Evolutionary conservation across 1,140 invertebrate species (phyloP), one percentile per base, ranked within the genome.

Genomic region (Saccostrea echinata): DNA sequence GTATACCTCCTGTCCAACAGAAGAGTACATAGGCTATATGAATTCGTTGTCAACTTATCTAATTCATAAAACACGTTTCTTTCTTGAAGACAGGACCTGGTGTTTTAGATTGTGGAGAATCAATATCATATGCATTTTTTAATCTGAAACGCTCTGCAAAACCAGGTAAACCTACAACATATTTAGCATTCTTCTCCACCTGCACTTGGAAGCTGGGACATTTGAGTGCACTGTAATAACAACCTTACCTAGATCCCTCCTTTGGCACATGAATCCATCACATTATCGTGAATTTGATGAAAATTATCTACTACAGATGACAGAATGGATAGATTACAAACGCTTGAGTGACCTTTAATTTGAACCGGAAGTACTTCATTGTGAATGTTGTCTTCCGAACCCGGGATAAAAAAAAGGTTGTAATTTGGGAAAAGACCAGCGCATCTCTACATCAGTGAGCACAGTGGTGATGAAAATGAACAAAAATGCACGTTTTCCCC

Each of bases 301-400:
- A 57, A 86, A 80, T 86, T 80, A 71, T 71, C 64, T 80, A 27
- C 68, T 80, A 86, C 85, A 86, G 85, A 86, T 86, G 85, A 86
- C 81, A 83, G 81, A 24, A 83, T 51, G 81, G 71, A 76, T 76
- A 86, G 85, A 86, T 86, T 86, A 86, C 85, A 86, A 64, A 86
- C 85, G 85, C 68, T 81, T 86, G 43, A 83, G 61, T 71, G 71
- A 64, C 85, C 71, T 76, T 86, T 53, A 33, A 61, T 24, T 3
- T 86, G 71, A 86, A 64, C 85, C 85, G 85, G 85, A 86, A 86
- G 68, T 86, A 86, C 85, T 51, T 86, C 51, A 80, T 86, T 86
- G 52, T 76, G 43, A 51, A 83, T 71, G 13, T 30, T 12, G 68
- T 30, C 13, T 30, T 11, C 27, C 68, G 68, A 71, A 9, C 68